Evolutionary conservation across 2,113 vertebrate species (phyloP), one percentile per base, ranked within the genome.

Genomic region (Leucosticte australis): DNA sequence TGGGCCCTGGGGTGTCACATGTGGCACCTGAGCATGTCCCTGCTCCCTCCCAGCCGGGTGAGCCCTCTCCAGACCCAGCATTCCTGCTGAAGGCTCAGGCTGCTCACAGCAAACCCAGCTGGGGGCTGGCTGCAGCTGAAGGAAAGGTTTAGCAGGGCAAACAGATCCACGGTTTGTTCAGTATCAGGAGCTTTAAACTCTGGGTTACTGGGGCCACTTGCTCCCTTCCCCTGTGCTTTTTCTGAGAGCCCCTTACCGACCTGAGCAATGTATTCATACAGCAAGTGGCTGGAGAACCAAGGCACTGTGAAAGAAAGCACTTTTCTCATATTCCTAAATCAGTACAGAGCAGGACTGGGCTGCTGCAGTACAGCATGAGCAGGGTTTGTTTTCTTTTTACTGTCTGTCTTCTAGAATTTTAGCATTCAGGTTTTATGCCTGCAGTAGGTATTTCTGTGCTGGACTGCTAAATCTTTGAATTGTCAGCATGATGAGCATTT

Each of bases 1-100:
- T 0, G 1, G 35, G 24, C 49, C 0, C 0, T 1, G 10, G 47
- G 18, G 22, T 49, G 70, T 6, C 65, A 28, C 3, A 0, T 0
- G 19, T 4, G 30, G 5, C 59, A 15, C 59, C 59, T 28, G 33
- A 10, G 57, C 27, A 0, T 2, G 15, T 80, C 68, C 44, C 50
- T 77, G 69, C 46, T 22, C 9, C 27, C 3, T 30, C 50, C n/a
- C 0, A 0, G 16, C 6, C 0, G 24, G 23, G 1, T 4, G 7
- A 62, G 26, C 39, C 14, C 27, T 18, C 30, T 26, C 9, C 41
- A 20, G 30, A 7, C 19, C 6, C 31, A 22, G 47, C 50, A 12
- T 27, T 33, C 37, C 2, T 24, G 11, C 37, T 46, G 41, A 30
- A 55, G 75, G 55, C 41, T 55, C 1, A 1, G 44, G 64, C 33